Evolutionary conservation across 1,140 invertebrate species (phyloP).

Genomic region (Venturia canescens): DNA sequence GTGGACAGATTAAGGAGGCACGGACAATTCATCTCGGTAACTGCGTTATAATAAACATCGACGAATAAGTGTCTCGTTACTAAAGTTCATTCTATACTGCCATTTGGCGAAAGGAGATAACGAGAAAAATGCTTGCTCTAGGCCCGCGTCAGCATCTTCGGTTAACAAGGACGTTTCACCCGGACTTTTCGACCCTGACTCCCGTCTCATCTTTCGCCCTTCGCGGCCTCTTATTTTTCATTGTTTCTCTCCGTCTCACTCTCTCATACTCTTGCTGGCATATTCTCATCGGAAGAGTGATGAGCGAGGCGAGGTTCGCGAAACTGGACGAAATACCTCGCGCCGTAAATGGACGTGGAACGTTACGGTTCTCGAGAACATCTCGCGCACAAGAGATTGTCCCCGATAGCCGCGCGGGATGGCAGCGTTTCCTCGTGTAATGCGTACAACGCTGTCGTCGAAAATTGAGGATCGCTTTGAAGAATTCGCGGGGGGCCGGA

Average conservation of each 20-base stretch:
- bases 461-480: not conserved
- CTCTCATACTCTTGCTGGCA: not conserved
- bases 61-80: not conserved
- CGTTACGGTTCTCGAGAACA: slow-evolving; percentile 42
- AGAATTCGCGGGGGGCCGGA: not conserved
- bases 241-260: not conserved
- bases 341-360: slow-evolving; percentile 37
- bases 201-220: not conserved
- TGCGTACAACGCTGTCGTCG: not conserved
- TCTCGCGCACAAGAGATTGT: slow-evolving; percentile 32
- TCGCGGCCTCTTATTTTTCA: not conserved
- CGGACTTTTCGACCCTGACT: slow-evolving; percentile 42
- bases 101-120: slow-evolving; percentile 17
- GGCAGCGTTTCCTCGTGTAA: not conserved
- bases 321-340: slow-evolving; percentile 43
- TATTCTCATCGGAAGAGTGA: slow-evolving; percentile 1
- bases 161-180: slow-evolving; percentile 44
- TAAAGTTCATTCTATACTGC: not conserved
- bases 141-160: slow-evolving; percentile 40
- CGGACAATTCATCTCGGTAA: too few species aligned
- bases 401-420: slow-evolving; percentile 40
- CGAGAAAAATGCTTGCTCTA: not conserved
- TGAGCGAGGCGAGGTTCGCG: slow-evolving; percentile 15
- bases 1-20: too few species aligned
- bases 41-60: too few species aligned